phyloP scores from a whole-genome alignment of 2,113 vertebrate species.

The Eulemur macaco region DNA sequence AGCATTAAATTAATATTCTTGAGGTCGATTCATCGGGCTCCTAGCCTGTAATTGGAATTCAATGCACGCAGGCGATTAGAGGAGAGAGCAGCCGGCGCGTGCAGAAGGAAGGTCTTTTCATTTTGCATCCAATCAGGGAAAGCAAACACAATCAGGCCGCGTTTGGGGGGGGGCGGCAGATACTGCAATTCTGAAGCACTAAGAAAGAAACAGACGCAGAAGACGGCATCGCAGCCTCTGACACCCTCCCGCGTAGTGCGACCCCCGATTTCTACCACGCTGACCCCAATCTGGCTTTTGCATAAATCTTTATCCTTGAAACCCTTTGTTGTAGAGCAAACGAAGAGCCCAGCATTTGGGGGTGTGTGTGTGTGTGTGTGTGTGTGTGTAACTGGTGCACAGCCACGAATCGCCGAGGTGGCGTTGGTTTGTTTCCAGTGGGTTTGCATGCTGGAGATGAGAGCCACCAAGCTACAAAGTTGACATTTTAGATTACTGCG shows the following conservation, averaged over 20 bases:
- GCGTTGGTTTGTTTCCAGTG: background rate
- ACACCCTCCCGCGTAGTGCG: background rate
- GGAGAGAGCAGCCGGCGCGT: conserved; percentile 40
- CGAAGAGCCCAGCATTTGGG: background rate
- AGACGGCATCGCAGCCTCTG: background rate
- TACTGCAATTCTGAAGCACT: conserved; percentile 38
- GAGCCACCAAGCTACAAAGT: background rate
- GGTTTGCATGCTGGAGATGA: accelerated
- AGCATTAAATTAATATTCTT: conserved; percentile 81
- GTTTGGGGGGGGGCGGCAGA: conserved; percentile 35
- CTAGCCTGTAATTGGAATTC: conserved; percentile 77
- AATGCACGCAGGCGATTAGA: conserved; percentile 52
- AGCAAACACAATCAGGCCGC: conserved; percentile 55
- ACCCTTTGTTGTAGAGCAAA: background rate
- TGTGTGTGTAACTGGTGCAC: background rate
- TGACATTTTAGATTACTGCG: background rate
- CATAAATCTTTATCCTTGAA: conserved; percentile 9
- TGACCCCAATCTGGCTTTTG: conserved; percentile 45
- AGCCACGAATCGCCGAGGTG: background rate
- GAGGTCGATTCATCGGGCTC: conserved; percentile 72
- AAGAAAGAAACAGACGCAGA: background rate
- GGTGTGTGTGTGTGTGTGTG: too few relatives aligned
- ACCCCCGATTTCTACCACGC: conserved; percentile 11
- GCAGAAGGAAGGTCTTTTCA: conserved; percentile 72
- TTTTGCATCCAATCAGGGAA: conserved; percentile 69